phyloP scores from a whole-genome alignment of 2,113 vertebrate genomes.

The Sporophila hypoxantha region DNA sequence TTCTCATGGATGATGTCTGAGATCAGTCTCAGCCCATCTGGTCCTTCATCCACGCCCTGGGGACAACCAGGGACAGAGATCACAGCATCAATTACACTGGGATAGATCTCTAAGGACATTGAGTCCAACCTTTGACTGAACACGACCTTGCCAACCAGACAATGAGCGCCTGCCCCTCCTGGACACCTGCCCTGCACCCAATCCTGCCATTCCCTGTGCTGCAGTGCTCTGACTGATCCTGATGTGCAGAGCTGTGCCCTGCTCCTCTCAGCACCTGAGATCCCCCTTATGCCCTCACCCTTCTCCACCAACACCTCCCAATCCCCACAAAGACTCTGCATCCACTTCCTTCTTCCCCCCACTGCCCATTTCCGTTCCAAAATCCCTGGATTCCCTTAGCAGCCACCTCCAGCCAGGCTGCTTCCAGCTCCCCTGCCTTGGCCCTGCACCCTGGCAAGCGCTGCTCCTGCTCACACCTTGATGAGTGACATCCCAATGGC shows the following conservation, averaged over 20 bases:
- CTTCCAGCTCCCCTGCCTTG: neutral
- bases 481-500: slow-evolving; percentile 90
- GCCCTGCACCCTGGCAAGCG: rapidly evolving
- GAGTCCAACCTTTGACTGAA: neutral
- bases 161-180: neutral
- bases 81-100: neutral
- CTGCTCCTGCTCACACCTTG: slow-evolving; percentile 74
- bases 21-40: slow-evolving; percentile 90
- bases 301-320: neutral
- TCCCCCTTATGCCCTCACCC: neutral
- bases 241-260: neutral
- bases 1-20: slow-evolving; percentile 86
- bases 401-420: neutral
- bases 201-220: neutral
- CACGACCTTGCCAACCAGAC: neutral
- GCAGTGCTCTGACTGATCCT: neutral
- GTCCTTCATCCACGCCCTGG: slow-evolving; percentile 90
- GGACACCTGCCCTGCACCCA: neutral
- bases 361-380: neutral
- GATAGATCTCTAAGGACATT: neutral
- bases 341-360: neutral
- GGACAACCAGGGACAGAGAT: neutral
- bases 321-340: neutral
- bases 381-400: neutral
- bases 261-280: neutral